Percentiles rank a stretch among this genome's conserved stretches.
phyloP scores from a whole-genome alignment of 2,113 vertebrate genomes.

The Dipodomys merriami region DNA sequence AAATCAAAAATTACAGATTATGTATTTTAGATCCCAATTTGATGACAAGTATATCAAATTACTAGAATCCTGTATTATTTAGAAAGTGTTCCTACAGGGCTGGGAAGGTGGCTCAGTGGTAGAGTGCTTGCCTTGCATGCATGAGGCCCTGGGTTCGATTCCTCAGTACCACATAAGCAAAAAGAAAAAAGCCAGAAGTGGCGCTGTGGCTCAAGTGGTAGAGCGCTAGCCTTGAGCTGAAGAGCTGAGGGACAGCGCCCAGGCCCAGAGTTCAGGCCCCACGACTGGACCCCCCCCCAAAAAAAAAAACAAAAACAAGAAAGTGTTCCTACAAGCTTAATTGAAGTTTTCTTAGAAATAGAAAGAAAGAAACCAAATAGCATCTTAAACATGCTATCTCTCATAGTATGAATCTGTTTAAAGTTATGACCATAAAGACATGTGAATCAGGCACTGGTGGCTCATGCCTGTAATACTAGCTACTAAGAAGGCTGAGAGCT shows the following conservation, averaged over 20 bases:
- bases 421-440: constrained; percentile 25
- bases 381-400: neutral
- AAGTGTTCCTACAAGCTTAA: constrained; percentile 21
- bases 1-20: neutral
- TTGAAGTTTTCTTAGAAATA: constrained; percentile 45
- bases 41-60: constrained; percentile 17
- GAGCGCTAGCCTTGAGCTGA: too few relatives aligned
- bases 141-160: too few relatives aligned
- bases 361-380: constrained; percentile 28
- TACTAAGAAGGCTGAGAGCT: too few relatives aligned
- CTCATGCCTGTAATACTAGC: too few relatives aligned
- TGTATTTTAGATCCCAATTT: constrained; percentile 28
- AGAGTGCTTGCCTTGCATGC: too few relatives aligned
- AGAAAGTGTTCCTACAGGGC: neutral
- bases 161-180: neutral
- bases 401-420: constrained; percentile 8
- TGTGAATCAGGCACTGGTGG: too few relatives aligned
- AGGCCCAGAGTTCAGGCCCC: too few relatives aligned
- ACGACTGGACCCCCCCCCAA: too few relatives aligned
- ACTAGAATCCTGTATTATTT: constrained; percentile 11
- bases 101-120: too few relatives aligned
- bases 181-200: neutral
- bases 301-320: too few relatives aligned
- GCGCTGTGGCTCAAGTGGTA: too few relatives aligned
- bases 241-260: too few relatives aligned